Evolutionary conservation across 1,140 invertebrate genomes (phyloP).

Genomic region (Zeugodacus cucurbitae): DNA sequence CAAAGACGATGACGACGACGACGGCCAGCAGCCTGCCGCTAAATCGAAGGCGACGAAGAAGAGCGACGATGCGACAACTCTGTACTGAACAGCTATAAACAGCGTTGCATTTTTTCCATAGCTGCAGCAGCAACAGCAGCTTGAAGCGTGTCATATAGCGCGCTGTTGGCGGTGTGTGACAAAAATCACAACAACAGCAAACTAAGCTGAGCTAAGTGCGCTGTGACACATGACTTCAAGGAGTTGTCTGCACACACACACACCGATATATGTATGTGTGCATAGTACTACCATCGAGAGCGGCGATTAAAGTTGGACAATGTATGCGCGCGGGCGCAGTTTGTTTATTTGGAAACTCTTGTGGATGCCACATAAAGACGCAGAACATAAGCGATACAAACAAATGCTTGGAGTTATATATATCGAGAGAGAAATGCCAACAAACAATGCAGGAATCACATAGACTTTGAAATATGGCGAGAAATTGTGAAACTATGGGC

Average conservation of each 20-base stretch:
- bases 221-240: constrained; percentile 16
- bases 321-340: not conserved
- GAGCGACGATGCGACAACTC: not conserved
- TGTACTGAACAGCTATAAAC: not conserved
- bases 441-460: not conserved
- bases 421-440: not conserved
- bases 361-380: constrained; percentile 10
- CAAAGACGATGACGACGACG: not conserved
- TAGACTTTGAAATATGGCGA: not conserved
- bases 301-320: not conserved
- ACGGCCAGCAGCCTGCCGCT: not conserved
- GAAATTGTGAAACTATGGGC: not conserved
- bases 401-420: not conserved
- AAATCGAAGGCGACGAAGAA: not conserved
- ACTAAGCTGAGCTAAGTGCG: not conserved
- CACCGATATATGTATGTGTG: not conserved
- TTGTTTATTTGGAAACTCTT: constrained; percentile 36
- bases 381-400: not conserved
- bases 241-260: not conserved
- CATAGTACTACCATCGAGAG: not conserved
- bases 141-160: too few species aligned
- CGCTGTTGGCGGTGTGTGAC: not conserved
- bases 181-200: not conserved
- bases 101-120: not conserved
- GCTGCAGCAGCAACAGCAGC: not conserved